These are phyloP conservation scores for Corythornis leucogaster DNA, from an alignment of 2,797 vertebrate genomes.

Conservation along the genomic window DNA sequence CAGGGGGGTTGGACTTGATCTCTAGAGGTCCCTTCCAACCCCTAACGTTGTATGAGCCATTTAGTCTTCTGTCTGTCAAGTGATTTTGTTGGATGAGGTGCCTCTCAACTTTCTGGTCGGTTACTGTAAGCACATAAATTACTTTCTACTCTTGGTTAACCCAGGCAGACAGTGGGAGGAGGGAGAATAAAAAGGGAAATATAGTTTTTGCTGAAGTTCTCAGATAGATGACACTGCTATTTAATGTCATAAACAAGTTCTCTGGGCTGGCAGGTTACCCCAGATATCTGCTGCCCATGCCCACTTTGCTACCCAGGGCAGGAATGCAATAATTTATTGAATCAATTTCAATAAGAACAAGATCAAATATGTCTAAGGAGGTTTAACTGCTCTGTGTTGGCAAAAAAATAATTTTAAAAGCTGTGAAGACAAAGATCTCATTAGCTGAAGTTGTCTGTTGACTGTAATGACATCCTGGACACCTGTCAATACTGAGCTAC, in stretches of 20 bases:
- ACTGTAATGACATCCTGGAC: slow-evolving; percentile 47
- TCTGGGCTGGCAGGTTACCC: not conserved
- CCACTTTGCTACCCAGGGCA: not conserved
- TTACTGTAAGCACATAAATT: not conserved
- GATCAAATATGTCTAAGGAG: not conserved
- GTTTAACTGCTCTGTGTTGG: not conserved
- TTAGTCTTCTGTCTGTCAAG: not conserved
- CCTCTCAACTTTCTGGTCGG: not conserved
- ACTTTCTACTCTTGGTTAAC: not conserved
- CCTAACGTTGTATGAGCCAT: not conserved
- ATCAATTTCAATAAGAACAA: not conserved
- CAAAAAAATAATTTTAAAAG: not conserved
- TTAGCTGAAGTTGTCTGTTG: not conserved
- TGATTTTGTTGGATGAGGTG: not conserved
- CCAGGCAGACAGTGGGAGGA: not conserved
- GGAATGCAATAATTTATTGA: not conserved
- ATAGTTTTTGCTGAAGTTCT: slow-evolving; percentile 19
- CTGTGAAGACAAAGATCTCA: slow-evolving; percentile 15
- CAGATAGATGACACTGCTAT: not conserved
- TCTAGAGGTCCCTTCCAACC: too few relatives aligned
- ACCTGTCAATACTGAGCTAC: slow-evolving; percentile 36
- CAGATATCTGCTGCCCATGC: not conserved
- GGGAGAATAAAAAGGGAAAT: slow-evolving; percentile 10
- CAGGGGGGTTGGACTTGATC: too few relatives aligned
- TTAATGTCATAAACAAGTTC: not conserved